Conservation (phyloP, 2,888 invertebrate species). For the Dryobota labecula region DNA sequence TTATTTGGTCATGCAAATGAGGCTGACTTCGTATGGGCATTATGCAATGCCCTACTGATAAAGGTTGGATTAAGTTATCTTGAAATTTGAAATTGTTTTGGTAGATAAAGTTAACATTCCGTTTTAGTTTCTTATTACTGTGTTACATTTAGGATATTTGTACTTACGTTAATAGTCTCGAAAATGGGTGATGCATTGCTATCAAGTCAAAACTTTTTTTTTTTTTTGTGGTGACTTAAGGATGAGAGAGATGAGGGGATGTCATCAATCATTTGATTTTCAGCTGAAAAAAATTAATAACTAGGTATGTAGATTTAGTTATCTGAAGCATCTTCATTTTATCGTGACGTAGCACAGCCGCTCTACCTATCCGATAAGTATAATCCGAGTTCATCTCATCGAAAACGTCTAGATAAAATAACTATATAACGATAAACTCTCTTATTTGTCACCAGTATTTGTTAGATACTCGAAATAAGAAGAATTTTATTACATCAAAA, state of each 20-base stretch:
- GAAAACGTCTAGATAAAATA: conserved; percentile 76
- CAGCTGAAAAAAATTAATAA: not conserved
- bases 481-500: conserved; percentile 51
- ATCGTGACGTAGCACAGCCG: conserved; percentile 61
- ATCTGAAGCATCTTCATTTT: conserved; percentile 30
- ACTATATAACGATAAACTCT: conserved; percentile 64
- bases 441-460: conserved; percentile 49
- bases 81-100: conserved; percentile 18
- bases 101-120: conserved; percentile 25
- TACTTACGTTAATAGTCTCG: not conserved
- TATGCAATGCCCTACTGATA: conserved; percentile 53
- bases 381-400: conserved; percentile 68
- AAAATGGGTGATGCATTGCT: not conserved
- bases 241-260: too few relatives aligned
- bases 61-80: conserved; percentile 34
- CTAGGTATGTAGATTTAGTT: conserved; percentile 13
- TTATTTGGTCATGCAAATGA: conserved; percentile 41
- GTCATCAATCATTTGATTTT: not conserved
- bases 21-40: conserved; percentile 14
- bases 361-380: conserved; percentile 66
- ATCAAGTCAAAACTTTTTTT: not conserved
- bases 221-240: too few relatives aligned
- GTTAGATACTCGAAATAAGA: conserved; percentile 45
- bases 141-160: not conserved
- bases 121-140: conserved; percentile 10